Conservation (phyloP, 2,113 vertebrate genomes). For the Salvelinus fontinalis region DNA sequence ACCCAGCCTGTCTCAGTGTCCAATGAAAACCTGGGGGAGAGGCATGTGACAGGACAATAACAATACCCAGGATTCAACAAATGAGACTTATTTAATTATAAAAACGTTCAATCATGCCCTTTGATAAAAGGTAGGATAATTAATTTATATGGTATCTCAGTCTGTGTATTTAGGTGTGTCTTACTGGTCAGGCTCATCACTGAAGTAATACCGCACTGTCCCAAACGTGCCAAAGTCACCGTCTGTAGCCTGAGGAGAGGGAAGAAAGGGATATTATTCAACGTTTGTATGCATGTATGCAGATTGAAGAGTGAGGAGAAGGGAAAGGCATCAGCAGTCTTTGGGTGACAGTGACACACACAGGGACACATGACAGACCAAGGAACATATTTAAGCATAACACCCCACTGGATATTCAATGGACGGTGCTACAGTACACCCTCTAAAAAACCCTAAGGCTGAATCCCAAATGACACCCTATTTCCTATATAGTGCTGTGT, state of each 20-base stretch:
- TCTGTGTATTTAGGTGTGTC: slow-evolving; percentile 43
- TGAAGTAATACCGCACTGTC: slow-evolving; percentile 91
- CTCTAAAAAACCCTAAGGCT: no score
- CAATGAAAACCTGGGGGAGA: slow-evolving; percentile 81
- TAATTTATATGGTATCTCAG: no score
- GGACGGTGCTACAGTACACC: no score
- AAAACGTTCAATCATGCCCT: no score
- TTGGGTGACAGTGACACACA: neutral
- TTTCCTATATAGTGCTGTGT: no score
- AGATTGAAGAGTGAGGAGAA: neutral
- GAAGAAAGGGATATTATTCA: no score
- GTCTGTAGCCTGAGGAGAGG: slow-evolving; percentile 85
- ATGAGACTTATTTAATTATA: neutral
- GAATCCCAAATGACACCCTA: no score
- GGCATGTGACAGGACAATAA: slow-evolving; percentile 18
- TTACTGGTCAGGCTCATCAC: slow-evolving; percentile 95
- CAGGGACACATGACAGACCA: no score
- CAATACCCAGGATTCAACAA: neutral
- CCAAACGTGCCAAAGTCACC: slow-evolving; percentile 88
- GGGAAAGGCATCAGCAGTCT: neutral
- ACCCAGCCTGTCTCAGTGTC: slow-evolving; percentile 86
- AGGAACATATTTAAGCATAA: no score
- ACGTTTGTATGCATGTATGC: neutral
- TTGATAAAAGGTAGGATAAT: no score
- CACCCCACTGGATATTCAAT: no score